Evolutionary conservation across 1,140 invertebrate species (phyloP).

Genomic region (Drosophila nikananu): DNA sequence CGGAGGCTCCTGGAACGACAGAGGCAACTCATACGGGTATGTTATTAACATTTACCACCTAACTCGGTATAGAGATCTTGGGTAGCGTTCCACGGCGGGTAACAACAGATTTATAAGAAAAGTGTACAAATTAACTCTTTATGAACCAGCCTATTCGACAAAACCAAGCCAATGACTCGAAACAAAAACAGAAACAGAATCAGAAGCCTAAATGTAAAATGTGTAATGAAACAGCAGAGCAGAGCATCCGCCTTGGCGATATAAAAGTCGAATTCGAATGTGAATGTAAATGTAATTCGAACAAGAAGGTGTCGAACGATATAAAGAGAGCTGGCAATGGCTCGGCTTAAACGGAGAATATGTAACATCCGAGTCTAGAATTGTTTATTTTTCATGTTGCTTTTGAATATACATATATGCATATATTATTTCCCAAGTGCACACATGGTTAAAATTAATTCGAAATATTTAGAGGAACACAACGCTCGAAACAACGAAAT

Average conservation of each 20-base stretch:
- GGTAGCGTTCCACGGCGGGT: constrained; percentile 29
- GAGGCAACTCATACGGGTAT: constrained; percentile 86
- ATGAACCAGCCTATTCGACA: constrained; percentile 13
- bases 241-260: constrained; percentile 4
- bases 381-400: constrained; percentile 12
- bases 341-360: constrained; percentile 4
- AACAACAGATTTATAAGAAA: constrained; percentile 18
- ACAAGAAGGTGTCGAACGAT: neutral
- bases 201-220: neutral
- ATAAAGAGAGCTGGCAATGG: neutral
- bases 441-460: constrained; percentile 5
- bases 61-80: constrained; percentile 15
- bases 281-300: constrained; percentile 6
- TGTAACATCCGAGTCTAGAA: neutral
- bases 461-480: constrained; percentile 8
- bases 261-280: neutral
- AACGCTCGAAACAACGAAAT: neutral
- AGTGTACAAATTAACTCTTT: constrained; percentile 20
- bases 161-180: constrained; percentile 13
- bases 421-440: constrained; percentile 7
- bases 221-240: neutral
- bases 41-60: constrained; percentile 85
- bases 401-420: neutral
- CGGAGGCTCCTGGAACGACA: constrained; percentile 79
- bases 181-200: constrained; percentile 6